Percentiles rank a stretch among this genome's conserved stretches.
Conservation (phyloP, 2,113 vertebrate species). For the Lepus americanus region DNA sequence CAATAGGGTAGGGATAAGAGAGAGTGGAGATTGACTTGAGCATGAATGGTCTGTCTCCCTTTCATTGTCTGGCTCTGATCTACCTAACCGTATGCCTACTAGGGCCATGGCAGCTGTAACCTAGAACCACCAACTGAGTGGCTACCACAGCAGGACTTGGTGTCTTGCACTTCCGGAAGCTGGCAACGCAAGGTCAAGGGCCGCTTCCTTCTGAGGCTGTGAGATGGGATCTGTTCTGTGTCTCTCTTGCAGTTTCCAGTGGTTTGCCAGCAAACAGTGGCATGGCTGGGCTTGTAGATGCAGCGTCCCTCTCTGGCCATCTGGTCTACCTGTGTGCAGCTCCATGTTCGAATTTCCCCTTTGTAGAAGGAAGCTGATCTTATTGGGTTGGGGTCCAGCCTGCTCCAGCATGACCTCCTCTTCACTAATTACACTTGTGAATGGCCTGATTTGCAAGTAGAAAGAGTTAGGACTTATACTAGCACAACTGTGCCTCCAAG, state of each 20-base stretch:
- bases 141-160: neutral
- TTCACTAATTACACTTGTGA: neutral
- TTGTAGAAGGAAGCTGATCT: neutral
- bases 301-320: neutral
- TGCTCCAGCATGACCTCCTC: neutral
- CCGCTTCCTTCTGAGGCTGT: neutral
- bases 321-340: too few relatives aligned
- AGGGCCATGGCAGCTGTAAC: accelerated
- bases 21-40: neutral
- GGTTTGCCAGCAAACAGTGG: neutral
- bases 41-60: neutral
- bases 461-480: neutral
- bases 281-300: neutral
- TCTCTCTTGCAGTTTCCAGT: neutral
- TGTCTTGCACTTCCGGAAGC: neutral
- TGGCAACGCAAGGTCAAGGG: neutral
- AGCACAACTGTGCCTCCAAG: neutral
- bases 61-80: too few relatives aligned
- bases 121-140: neutral
- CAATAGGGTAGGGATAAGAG: neutral
- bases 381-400: neutral
- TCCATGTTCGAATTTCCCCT: neutral
- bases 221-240: neutral
- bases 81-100: neutral
- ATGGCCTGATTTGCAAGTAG: neutral